phyloP scores from a whole-genome alignment of 2,888 invertebrate species.

The Entomobrya multifasciata region DNA sequence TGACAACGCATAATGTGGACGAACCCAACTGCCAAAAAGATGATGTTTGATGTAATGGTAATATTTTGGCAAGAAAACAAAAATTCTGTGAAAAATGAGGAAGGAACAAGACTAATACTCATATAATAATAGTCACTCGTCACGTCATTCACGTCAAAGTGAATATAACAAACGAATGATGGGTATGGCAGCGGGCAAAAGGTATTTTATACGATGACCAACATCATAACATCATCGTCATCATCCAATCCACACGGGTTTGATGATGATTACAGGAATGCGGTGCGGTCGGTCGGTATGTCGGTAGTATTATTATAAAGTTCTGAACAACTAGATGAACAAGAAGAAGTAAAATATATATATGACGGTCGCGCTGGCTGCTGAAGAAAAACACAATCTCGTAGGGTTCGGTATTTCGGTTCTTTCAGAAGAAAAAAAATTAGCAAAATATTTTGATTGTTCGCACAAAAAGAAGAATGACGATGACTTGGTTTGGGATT shows the following conservation, averaged over 20 bases:
- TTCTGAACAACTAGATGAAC: slow-evolving; percentile 47
- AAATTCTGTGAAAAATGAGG: slow-evolving; percentile 69
- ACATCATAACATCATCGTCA: slow-evolving; percentile 25
- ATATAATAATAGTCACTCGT: slow-evolving; percentile 56
- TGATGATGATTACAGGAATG: slow-evolving; percentile 61
- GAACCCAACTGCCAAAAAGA: too few relatives aligned
- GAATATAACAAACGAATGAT: slow-evolving; percentile 46
- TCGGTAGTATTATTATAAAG: slow-evolving; percentile 34
- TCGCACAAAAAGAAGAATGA: not conserved
- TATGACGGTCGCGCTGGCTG: not conserved
- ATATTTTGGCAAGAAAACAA: slow-evolving; percentile 65
- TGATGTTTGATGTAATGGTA: slow-evolving; percentile 42
- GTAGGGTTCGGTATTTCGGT: not conserved
- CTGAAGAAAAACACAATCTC: slow-evolving; percentile 3
- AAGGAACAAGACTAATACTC: slow-evolving; percentile 64
- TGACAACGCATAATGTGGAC: too few relatives aligned
- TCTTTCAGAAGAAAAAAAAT: not conserved
- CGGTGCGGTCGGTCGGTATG: slow-evolving; percentile 64
- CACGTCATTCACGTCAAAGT: slow-evolving; percentile 65
- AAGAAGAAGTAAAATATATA: slow-evolving; percentile 5
- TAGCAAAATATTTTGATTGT: slow-evolving; percentile 19
- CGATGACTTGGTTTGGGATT: not conserved
- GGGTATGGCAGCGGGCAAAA: slow-evolving; percentile 38
- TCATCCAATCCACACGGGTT: slow-evolving; percentile 11
- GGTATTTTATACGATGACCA: slow-evolving; percentile 25